Conservation (phyloP, 2,113 vertebrate genomes). For the Catharus bicknelli region DNA sequence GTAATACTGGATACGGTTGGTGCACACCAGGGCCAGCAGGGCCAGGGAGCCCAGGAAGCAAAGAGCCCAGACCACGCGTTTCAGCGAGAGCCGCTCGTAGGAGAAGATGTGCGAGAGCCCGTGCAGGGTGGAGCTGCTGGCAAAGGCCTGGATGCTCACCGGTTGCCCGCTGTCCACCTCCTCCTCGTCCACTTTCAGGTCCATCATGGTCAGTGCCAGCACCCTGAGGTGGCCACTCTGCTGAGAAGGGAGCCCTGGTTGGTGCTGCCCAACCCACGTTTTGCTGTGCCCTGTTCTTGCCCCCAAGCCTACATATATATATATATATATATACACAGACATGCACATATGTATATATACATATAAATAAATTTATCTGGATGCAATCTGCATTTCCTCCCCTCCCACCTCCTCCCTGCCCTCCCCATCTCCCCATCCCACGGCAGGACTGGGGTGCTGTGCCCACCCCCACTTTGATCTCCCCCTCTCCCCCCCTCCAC, state of each 20-base stretch:
- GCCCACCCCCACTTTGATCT: too few relatives aligned
- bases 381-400: neutral
- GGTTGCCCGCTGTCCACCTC: conserved; percentile 89
- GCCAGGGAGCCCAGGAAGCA: conserved; percentile 93
- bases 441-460: neutral
- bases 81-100: conserved; percentile 90
- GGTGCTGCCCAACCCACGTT: neutral
- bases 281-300: neutral
- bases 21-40: conserved; percentile 88
- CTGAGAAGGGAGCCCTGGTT: neutral
- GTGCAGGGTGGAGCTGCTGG: conserved; percentile 96
- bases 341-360: fast-evolving
- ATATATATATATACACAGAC: neutral
- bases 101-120: conserved; percentile 99
- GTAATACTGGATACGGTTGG: conserved; percentile 94
- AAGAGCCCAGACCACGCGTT: conserved; percentile 91
- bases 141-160: conserved; percentile 92
- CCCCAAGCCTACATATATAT: neutral
- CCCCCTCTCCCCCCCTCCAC: neutral
- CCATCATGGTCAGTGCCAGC: conserved; percentile 80
- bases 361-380: neutral
- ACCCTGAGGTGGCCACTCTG: neutral
- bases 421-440: neutral
- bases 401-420: neutral
- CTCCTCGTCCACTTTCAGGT: conserved; percentile 90